Evolutionary conservation across 2,113 vertebrate species (phyloP).

Genomic region (Symphodus melops): DNA sequence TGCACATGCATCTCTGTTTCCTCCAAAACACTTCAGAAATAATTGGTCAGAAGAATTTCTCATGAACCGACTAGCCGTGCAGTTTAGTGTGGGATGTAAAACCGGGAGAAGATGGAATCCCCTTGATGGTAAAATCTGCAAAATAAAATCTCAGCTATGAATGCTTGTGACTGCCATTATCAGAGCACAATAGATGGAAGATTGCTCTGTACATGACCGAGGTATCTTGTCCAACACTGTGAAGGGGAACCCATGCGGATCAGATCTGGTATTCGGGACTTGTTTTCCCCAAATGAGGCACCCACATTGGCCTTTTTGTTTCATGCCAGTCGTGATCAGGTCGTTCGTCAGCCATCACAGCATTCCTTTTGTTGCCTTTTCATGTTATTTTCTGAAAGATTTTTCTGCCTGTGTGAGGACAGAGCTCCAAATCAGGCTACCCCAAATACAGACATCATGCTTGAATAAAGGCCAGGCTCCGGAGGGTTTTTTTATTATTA

Average conservation of each 20-base stretch:
- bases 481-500: not conserved
- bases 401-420: conserved; percentile 29
- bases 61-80: not conserved
- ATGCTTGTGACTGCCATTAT: conserved; percentile 10
- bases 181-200: conserved; percentile 5
- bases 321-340: conserved; percentile 34
- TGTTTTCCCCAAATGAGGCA: conserved; percentile 61
- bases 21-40: not conserved
- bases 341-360: conserved; percentile 39
- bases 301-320: conserved; percentile 73
- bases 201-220: conserved; percentile 15
- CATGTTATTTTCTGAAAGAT: conserved; percentile 55
- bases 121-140: too few relatives aligned
- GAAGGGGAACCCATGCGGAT: conserved; percentile 75
- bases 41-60: not conserved
- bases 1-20: not conserved
- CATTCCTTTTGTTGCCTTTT: conserved; percentile 51
- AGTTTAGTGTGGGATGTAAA: too few relatives aligned
- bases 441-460: not conserved
- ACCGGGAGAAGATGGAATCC: too few relatives aligned
- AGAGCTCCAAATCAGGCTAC: not conserved
- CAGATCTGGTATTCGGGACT: conserved; percentile 78
- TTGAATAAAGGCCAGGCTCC: not conserved
- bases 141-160: not conserved
- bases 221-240: conserved; percentile 48